Base-by-base conservation (phyloP, 1,140 invertebrate species). In the Bombus difficillimus region DNA sequence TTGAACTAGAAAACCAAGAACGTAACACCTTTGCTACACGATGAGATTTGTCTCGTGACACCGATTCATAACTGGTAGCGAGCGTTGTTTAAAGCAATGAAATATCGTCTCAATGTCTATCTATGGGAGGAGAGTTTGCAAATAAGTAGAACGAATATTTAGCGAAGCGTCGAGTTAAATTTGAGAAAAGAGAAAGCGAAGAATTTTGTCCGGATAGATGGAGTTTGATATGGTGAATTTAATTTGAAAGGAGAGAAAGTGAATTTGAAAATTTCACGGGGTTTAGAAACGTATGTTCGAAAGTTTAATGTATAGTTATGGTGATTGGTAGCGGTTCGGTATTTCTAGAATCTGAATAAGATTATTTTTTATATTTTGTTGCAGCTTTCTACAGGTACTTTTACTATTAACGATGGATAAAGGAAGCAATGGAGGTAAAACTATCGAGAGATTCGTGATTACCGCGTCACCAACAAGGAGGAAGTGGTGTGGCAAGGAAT, bases 361-460 rank as follows among this genome's bases (percentile, higher is more conserved):
- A 69, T 12, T 69, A 59, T 37, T 73, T 43, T 39, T 32, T 6
- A 41, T 10, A 1, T n/a, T 89, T 32, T 93, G 85, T 94, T 94
- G 74, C 93, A 94, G 94, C 89, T 79, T 93, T 92, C 84, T 92
- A 91, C 83, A 89, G 93, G 28, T 94, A 92, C 86, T 94, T 92
- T 89, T 94, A 94, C 78, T 94, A 91, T 90, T 86, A 81, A 77
- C n/a, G 8, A 32, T 15, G 41, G 62, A 10, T 10, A 62, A 69
- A 34, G 34, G 28, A 28, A 73, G 15, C 71, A 73, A 74, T 77
- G 47, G 18, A 53, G 18, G 47, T 53, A 22, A 59, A 28, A 37
- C 25, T 18, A 53, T 78, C 80, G 64, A 37, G 80, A 62, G 66
- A 22, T 43, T 84, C 18, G 74, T 34, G 59, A 47, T 47, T 80